Evolutionary conservation across 1,140 invertebrate genomes (phyloP).

Genomic region (Sarcophaga bullata): DNA sequence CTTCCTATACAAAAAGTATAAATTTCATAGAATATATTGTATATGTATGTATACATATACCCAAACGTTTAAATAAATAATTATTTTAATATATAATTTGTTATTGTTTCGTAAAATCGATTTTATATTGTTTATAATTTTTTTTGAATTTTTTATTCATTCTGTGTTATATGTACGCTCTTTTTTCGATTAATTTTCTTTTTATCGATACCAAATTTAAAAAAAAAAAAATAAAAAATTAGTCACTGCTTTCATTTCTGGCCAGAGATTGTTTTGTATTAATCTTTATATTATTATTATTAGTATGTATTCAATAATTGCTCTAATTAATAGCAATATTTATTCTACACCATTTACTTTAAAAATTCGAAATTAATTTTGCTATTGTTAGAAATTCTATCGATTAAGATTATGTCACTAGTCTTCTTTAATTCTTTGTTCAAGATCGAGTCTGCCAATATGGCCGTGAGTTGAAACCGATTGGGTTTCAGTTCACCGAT

Average conservation of each 20-base stretch:
- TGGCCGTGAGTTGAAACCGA: too few relatives aligned
- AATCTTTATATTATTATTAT: neutral
- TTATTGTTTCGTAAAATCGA: conserved; percentile 15
- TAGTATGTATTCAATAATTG: conserved; percentile 3
- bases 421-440: too few relatives aligned
- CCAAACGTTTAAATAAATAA: neutral
- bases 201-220: neutral
- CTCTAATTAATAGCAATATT: neutral
- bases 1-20: neutral
- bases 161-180: neutral
- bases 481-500: too few relatives aligned
- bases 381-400: too few relatives aligned
- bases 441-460: too few relatives aligned
- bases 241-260: too few relatives aligned
- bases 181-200: neutral
- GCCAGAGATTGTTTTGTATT: too few relatives aligned
- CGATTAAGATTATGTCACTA: too few relatives aligned
- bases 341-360: neutral
- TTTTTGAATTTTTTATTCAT: neutral
- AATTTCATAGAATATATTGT: too few relatives aligned
- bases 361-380: neutral
- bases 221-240: too few relatives aligned
- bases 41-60: too few relatives aligned
- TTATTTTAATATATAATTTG: conserved; percentile 6
- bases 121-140: neutral